Percentiles rank a stretch among this genome's conserved stretches.
Conservation (phyloP, 2,797 vertebrate species). For the Gallinago solitaria region DNA sequence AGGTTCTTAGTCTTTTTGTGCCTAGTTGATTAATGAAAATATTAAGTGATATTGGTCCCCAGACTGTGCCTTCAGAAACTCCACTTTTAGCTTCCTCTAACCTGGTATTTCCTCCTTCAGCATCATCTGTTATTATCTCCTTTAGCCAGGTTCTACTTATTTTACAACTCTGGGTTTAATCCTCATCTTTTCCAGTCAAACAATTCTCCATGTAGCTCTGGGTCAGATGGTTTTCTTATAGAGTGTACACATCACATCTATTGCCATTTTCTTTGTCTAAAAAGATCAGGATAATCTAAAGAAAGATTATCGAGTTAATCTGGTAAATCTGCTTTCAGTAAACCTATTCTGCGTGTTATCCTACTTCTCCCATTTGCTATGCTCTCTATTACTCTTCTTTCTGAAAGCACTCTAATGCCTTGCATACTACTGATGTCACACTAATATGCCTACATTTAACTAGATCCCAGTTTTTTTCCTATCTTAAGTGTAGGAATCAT, state of each 20-base stretch:
- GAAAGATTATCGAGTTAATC: conserved; percentile 66
- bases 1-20: conserved; percentile 16
- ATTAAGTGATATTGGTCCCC: conserved; percentile 23
- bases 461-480: neutral
- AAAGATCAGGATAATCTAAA: conserved; percentile 64
- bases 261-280: conserved; percentile 24
- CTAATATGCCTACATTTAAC: neutral
- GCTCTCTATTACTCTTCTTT: conserved; percentile 16
- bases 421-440: neutral
- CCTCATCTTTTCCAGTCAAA: conserved; percentile 37
- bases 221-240: conserved; percentile 37
- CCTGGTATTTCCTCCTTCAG: conserved; percentile 13
- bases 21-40: conserved; percentile 58
- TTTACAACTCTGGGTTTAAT: conserved; percentile 41
- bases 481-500: neutral
- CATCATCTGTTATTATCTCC: conserved; percentile 35
- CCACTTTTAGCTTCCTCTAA: conserved; percentile 9
- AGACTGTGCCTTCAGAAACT: conserved; percentile 30
- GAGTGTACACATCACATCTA: conserved; percentile 4
- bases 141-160: conserved; percentile 32
- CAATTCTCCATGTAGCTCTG: neutral
- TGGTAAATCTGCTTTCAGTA: conserved; percentile 58
- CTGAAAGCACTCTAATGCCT: conserved; percentile 3
- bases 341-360: conserved; percentile 65
- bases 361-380: conserved; percentile 43